These are phyloP conservation scores for Acronicta psi DNA, from an alignment of 2,888 invertebrate genomes.

Conservation along the genomic window DNA sequence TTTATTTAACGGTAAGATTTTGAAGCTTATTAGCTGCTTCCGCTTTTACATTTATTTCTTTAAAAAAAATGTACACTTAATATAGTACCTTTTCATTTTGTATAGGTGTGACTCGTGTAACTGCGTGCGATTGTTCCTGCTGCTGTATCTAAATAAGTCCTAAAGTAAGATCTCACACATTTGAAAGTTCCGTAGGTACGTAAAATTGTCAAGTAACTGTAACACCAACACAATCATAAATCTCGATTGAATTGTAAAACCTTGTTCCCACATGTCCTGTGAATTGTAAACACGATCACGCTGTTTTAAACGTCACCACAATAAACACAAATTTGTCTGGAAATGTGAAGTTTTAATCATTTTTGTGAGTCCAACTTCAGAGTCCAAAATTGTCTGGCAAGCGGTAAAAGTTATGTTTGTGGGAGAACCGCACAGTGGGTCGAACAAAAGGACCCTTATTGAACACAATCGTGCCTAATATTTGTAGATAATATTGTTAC, in stretches of 20 bases:
- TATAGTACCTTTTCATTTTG: too few species aligned
- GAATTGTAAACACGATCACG: slow-evolving; percentile 75
- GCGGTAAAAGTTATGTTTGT: slow-evolving; percentile 27
- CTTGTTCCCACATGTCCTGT: slow-evolving; percentile 78
- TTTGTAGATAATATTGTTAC: slow-evolving; percentile 86
- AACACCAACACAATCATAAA: slow-evolving; percentile 54
- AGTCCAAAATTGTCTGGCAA: slow-evolving; percentile 6
- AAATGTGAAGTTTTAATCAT: not conserved
- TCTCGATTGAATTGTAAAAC: slow-evolving; percentile 72
- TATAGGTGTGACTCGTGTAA: too few species aligned
- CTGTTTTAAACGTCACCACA: slow-evolving; percentile 64
- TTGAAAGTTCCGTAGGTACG: slow-evolving; percentile 34
- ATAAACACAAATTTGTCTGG: slow-evolving; percentile 41
- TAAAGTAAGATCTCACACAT: slow-evolving; percentile 1
- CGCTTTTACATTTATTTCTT: slow-evolving; percentile 6
- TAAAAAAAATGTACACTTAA: too few species aligned
- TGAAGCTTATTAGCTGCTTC: slow-evolving; percentile 6
- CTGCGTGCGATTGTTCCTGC: not conserved
- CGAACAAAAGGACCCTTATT: slow-evolving; percentile 73
- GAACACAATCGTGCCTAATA: slow-evolving; percentile 79
- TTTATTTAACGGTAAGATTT: slow-evolving; percentile 2
- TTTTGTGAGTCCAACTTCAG: rapidly evolving
- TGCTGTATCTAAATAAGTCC: not conserved
- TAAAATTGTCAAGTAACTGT: slow-evolving; percentile 51
- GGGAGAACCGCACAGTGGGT: slow-evolving; percentile 63